phyloP scores from a whole-genome alignment of 2,113 vertebrate genomes.

The Myotis davidii region DNA sequence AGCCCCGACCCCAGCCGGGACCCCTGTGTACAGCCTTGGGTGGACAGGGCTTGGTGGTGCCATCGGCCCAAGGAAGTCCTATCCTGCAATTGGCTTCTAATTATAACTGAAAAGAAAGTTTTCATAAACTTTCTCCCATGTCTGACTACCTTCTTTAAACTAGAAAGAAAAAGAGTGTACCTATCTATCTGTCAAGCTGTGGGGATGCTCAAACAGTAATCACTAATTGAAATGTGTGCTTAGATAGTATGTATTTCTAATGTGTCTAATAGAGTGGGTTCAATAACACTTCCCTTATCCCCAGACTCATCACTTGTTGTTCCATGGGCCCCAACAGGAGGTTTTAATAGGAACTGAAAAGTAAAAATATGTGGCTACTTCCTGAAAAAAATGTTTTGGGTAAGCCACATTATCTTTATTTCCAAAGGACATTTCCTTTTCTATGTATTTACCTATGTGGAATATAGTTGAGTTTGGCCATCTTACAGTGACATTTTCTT shows the following conservation, averaged over 20 bases:
- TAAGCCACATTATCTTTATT: neutral
- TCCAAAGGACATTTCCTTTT: neutral
- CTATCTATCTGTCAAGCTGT: neutral
- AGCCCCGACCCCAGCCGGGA: no score
- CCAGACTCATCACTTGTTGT: neutral
- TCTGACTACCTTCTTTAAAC: neutral
- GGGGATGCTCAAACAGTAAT: neutral
- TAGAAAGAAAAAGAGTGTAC: neutral
- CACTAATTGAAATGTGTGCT: neutral
- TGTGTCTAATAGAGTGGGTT: neutral
- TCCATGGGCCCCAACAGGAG: neutral
- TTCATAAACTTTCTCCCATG: neutral
- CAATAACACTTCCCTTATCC: neutral
- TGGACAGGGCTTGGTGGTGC: no score
- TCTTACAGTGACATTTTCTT: slow-evolving; percentile 9
- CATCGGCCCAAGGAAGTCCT: no score
- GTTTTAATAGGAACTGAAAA: neutral
- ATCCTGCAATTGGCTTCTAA: no score
- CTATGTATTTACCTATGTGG: neutral
- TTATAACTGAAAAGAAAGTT: no score
- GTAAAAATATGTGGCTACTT: neutral
- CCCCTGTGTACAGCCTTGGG: no score
- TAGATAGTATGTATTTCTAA: neutral
- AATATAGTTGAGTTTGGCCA: neutral
- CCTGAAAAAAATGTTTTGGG: neutral